phyloP scores from a whole-genome alignment of 2,888 invertebrate genomes.

The Chromoteleia sp. region DNA sequence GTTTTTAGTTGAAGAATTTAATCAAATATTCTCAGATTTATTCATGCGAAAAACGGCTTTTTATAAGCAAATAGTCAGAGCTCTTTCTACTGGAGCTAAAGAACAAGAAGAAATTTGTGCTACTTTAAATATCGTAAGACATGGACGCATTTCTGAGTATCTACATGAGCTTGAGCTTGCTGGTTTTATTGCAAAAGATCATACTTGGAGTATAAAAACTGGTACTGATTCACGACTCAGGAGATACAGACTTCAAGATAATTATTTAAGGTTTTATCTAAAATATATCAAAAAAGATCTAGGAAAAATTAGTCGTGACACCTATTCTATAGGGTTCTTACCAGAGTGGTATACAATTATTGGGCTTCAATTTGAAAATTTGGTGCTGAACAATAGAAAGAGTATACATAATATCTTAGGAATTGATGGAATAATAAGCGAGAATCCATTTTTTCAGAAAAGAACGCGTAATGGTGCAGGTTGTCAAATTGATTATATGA shows the following conservation, averaged over 20 bases:
- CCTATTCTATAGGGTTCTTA: conserved; percentile 14
- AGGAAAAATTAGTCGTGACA: conserved; percentile 26
- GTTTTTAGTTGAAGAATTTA: conserved; percentile 43
- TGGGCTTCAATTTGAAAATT: conserved; percentile 7
- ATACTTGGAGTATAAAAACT: conserved; percentile 31
- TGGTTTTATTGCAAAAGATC: conserved; percentile 33
- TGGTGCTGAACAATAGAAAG: conserved; percentile 7
- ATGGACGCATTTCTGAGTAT: conserved; percentile 36
- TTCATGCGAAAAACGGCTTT: conserved; percentile 46
- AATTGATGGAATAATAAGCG: conserved; percentile 8
- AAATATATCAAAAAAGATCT: conserved; percentile 13
- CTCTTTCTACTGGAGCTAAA: conserved; percentile 44
- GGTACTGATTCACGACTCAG: conserved; percentile 34
- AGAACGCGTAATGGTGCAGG: background rate
- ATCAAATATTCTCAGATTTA: conserved; percentile 43
- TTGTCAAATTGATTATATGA: conserved; percentile 10
- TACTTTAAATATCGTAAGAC: conserved; percentile 27
- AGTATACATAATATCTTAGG: conserved; percentile 6
- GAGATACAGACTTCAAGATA: conserved; percentile 36
- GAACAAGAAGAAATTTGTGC: conserved; percentile 30
- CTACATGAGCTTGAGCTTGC: conserved; percentile 33
- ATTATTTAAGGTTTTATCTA: conserved; percentile 34
- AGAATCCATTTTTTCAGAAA: conserved; percentile 6
- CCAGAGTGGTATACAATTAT: conserved; percentile 7
- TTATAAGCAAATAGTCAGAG: conserved; percentile 48